phyloP scores from a whole-genome alignment of 2,797 vertebrate species.

The Tarsius wallacei region DNA sequence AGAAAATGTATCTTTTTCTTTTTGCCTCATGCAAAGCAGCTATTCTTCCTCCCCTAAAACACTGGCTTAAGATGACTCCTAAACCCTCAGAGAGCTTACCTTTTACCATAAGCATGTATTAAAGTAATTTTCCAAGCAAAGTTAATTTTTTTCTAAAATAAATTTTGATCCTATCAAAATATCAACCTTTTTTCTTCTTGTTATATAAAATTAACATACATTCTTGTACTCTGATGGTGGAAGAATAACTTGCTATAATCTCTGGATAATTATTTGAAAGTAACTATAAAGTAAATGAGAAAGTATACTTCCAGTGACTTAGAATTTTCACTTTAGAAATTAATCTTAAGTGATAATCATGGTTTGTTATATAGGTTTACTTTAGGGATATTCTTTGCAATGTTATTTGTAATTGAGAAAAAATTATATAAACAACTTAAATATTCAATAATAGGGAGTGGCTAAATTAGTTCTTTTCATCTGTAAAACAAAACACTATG shows the following conservation, averaged over 20 bases:
- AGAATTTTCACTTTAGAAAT: slow-evolving; percentile 28
- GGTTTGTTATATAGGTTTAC: background rate
- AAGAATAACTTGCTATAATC: background rate
- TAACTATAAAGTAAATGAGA: background rate
- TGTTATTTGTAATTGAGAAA: background rate
- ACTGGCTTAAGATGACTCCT: background rate
- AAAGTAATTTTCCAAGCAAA: slow-evolving; percentile 53
- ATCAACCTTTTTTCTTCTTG: background rate
- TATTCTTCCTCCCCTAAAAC: background rate
- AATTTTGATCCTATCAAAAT: slow-evolving; percentile 49
- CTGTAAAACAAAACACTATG: slow-evolving; percentile 41
- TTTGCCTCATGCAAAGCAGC: background rate
- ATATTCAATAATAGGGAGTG: background rate
- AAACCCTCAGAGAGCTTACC: background rate
- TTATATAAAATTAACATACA: background rate
- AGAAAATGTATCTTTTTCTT: background rate
- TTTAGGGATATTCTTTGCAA: background rate
- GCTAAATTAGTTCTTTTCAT: slow-evolving; percentile 38
- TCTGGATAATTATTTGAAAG: background rate
- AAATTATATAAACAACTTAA: slow-evolving; percentile 47
- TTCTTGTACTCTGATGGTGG: background rate
- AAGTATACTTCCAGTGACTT: background rate
- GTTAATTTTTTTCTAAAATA: slow-evolving; percentile 1
- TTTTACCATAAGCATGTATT: slow-evolving; percentile 24
- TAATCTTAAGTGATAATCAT: background rate